Conservation (phyloP, 30 jellyfish, hydroid and myxozoan species). For the Catostylus mosaicus region DNA sequence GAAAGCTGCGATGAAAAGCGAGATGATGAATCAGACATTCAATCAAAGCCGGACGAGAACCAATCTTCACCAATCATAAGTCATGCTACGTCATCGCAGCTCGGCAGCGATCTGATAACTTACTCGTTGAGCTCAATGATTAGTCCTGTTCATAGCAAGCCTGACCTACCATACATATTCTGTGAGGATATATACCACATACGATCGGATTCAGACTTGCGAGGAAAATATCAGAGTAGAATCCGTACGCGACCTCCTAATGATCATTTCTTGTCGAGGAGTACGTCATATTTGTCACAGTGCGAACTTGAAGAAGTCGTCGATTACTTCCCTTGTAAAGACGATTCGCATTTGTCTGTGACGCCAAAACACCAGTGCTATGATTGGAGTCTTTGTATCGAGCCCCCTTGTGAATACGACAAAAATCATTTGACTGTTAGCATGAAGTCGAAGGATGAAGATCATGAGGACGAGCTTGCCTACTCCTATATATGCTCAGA, state of each 20-base stretch:
- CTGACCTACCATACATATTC: constrained; percentile 42
- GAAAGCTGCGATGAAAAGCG: neutral
- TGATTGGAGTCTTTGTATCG: constrained; percentile 60
- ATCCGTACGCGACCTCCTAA: neutral
- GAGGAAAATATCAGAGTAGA: neutral
- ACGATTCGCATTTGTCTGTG: constrained; percentile 18
- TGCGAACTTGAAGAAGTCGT: constrained; percentile 25
- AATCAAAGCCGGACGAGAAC: neutral
- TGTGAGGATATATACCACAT: constrained; percentile 49
- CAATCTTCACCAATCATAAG: neutral
- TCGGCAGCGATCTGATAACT: neutral
- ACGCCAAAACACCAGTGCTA: constrained; percentile 47
- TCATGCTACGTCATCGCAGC: neutral
- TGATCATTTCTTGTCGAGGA: constrained; percentile 13
- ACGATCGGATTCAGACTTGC: constrained; percentile 60
- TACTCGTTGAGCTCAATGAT: neutral
- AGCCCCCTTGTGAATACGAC: constrained; percentile 35
- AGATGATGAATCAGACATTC: neutral
- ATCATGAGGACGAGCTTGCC: constrained; percentile 9
- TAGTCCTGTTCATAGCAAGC: constrained; percentile 40
- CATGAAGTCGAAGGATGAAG: constrained; percentile 36
- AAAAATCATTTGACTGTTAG: constrained; percentile 61
- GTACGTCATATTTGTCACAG: constrained; percentile 40
- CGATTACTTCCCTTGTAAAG: constrained; percentile 58
- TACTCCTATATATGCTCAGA: constrained; percentile 62